Percentiles rank a stretch among this genome's conserved stretches.
Evolutionary conservation across 2,797 vertebrate species (phyloP).

Genomic region (Mormyrops boulengeri): DNA sequence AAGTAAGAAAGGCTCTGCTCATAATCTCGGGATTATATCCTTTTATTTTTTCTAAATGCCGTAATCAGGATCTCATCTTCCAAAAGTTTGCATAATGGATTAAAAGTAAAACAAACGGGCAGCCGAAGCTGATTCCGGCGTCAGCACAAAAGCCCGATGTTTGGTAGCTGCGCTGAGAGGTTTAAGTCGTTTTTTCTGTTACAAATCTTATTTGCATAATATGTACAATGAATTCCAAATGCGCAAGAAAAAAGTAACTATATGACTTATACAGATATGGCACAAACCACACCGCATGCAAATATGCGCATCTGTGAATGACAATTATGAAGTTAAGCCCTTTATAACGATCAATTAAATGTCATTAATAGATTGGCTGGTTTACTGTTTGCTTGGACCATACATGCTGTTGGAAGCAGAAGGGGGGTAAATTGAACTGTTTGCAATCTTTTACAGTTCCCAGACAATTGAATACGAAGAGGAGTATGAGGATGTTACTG

Average conservation of each 20-base stretch:
- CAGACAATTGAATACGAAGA: constrained; percentile 73
- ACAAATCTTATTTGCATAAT: background rate
- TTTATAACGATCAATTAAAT: background rate
- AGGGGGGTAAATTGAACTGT: background rate
- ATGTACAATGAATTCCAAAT: background rate
- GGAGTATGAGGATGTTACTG: constrained; percentile 78
- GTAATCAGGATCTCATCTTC: background rate
- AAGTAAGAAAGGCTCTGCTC: background rate
- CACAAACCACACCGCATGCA: background rate
- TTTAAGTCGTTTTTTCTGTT: background rate
- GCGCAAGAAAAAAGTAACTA: background rate
- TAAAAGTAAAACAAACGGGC: background rate
- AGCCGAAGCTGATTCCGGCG: background rate
- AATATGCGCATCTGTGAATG: background rate
- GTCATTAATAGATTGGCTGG: background rate
- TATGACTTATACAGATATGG: background rate
- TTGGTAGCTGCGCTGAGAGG: background rate
- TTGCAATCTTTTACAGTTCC: constrained; percentile 58
- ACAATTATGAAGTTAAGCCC: background rate
- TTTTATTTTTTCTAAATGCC: background rate
- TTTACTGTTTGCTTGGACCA: background rate
- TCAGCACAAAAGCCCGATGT: background rate
- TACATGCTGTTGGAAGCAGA: background rate
- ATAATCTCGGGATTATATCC: background rate
- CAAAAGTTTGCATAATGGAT: background rate